Percentiles rank a stretch among this genome's conserved stretches.
phyloP scores from a whole-genome alignment of 2,113 vertebrate genomes.

The Poeciliopsis occidentalis region DNA sequence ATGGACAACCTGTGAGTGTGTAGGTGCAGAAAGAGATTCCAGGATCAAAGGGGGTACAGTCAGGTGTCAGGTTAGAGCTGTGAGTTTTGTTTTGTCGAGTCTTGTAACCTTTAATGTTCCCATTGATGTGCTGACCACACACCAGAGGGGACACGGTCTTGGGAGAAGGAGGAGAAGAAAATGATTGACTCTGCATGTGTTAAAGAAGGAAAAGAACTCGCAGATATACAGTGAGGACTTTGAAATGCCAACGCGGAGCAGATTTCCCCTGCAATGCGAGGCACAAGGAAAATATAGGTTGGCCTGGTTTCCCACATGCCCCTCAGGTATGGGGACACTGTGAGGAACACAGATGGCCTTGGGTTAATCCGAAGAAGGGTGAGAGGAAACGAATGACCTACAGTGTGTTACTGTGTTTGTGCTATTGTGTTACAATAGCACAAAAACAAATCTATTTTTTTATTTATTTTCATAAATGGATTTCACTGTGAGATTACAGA shows the following conservation, averaged over 20 bases:
- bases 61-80: slow-evolving; percentile 62
- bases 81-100: slow-evolving; percentile 66
- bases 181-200: neutral
- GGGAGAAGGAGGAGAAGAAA: slow-evolving; percentile 14
- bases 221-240: slow-evolving; percentile 31
- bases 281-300: slow-evolving; percentile 60
- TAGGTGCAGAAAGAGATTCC: slow-evolving; percentile 10
- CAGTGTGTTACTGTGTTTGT: slow-evolving; percentile 36
- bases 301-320: slow-evolving; percentile 69
- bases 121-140: slow-evolving; percentile 72
- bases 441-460: neutral
- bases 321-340: slow-evolving; percentile 57
- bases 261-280: slow-evolving; percentile 33
- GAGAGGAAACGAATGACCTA: slow-evolving; percentile 51
- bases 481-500: slow-evolving; percentile 2
- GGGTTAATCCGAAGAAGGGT: slow-evolving; percentile 61
- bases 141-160: slow-evolving; percentile 58
- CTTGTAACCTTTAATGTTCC: slow-evolving; percentile 74
- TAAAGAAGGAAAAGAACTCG: slow-evolving; percentile 5
- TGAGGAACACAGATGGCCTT: slow-evolving; percentile 72
- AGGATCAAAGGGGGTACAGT: slow-evolving; percentile 63
- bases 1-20: slow-evolving; percentile 15
- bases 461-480: neutral
- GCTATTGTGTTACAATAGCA: neutral
- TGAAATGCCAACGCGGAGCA: slow-evolving; percentile 44